A percentile compares a stretch with the other conserved stretches of the same genome.
Evolutionary conservation across 2,888 invertebrate genomes (phyloP).

Genomic region (Apotomis capreana): DNA sequence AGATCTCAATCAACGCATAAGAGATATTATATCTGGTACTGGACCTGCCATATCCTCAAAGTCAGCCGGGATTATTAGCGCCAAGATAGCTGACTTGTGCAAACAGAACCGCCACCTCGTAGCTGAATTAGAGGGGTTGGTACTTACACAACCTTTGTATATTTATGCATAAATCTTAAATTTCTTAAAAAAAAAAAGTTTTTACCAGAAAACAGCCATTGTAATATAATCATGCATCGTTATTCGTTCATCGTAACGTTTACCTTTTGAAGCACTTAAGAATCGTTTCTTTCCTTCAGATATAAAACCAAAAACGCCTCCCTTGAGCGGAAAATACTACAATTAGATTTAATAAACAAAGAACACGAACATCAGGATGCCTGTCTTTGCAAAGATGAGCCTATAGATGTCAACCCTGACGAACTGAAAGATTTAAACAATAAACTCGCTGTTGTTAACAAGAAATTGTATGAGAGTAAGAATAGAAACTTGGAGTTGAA

Average conservation of each 20-base stretch:
- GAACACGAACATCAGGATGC: constrained; percentile 66
- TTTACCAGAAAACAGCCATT: no score
- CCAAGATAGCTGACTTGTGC: constrained; percentile 87
- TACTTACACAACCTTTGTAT: neutral
- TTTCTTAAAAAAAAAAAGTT: no score
- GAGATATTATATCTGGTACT: constrained; percentile 76
- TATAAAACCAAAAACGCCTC: constrained; percentile 83
- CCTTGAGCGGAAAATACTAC: constrained; percentile 78
- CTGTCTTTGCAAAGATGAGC: constrained; percentile 77
- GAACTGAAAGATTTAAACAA: constrained; percentile 85
- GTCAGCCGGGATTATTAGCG: constrained; percentile 81
- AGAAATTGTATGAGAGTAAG: constrained; percentile 87
- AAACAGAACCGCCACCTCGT: constrained; percentile 86
- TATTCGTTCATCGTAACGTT: no score
- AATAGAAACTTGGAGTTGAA: constrained; percentile 87
- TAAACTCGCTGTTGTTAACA: constrained; percentile 82
- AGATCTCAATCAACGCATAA: constrained; percentile 75
- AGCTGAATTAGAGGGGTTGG: constrained; percentile 81
- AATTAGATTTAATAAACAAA: constrained; percentile 68
- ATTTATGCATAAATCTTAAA: no score
- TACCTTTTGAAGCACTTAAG: neutral
- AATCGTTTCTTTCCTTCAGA: neutral
- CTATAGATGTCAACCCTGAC: constrained; percentile 66
- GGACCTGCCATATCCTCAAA: constrained; percentile 77
- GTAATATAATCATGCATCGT: no score